Percentiles rank a stretch among this genome's conserved stretches.
Conservation (phyloP, 2,888 invertebrate genomes). For the Anarsia innoxiella region DNA sequence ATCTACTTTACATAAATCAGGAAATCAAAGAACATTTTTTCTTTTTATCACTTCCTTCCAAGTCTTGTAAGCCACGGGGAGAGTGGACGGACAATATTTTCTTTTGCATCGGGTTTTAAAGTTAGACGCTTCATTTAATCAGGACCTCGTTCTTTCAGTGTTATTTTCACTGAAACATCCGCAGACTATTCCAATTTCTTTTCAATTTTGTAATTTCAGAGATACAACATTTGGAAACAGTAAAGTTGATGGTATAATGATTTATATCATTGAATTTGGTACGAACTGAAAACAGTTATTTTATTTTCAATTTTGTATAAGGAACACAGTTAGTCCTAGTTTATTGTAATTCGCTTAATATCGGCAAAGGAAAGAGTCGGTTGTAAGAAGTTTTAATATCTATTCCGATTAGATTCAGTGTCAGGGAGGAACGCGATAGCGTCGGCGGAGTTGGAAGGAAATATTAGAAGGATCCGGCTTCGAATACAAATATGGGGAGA, state of each 20-base stretch:
- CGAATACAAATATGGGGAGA: slow-evolving; percentile 74
- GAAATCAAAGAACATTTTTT: slow-evolving; percentile 41
- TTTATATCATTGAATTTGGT: no score
- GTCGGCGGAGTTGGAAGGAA: slow-evolving; percentile 67
- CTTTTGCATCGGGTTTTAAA: slow-evolving; percentile 38
- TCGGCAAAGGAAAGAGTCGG: slow-evolving; percentile 43
- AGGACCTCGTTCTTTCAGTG: slow-evolving; percentile 41
- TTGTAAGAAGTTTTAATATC: slow-evolving; percentile 74
- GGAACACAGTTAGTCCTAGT: no score
- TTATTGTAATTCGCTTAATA: slow-evolving; percentile 34
- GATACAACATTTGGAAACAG: no score
- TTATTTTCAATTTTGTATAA: no score
- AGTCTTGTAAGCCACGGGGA: slow-evolving; percentile 33
- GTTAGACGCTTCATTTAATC: slow-evolving; percentile 52
- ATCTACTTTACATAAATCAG: slow-evolving; percentile 38
- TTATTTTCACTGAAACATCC: slow-evolving; percentile 46
- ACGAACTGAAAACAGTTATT: no score
- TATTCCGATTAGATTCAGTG: slow-evolving; percentile 76
- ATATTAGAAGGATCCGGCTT: slow-evolving; percentile 71
- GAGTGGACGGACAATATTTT: slow-evolving; percentile 37
- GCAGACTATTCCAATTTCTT: slow-evolving; percentile 29
- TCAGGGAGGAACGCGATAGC: slow-evolving; percentile 72
- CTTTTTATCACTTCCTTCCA: slow-evolving; percentile 27
- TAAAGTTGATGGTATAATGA: no score
- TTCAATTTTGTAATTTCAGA: slow-evolving; percentile 21